A percentile compares a stretch with the other conserved stretches of the same genome.
Conservation (phyloP, 2,888 invertebrate genomes). For the Callyntrura guangdongensis region DNA sequence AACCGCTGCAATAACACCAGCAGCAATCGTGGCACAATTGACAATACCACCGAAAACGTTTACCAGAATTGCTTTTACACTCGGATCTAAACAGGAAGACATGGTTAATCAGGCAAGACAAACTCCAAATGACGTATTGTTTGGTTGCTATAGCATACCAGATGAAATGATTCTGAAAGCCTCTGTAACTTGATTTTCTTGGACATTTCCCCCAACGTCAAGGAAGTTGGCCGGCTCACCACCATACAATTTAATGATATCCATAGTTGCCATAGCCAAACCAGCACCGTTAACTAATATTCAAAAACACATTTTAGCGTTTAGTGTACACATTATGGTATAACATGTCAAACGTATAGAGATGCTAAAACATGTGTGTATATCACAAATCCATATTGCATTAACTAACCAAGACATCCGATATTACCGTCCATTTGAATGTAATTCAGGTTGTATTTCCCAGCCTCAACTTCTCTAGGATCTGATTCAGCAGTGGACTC, state of each 20-base stretch:
- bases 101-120: background rate
- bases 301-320: background rate
- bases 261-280: conserved; percentile 99
- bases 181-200: conserved; percentile 96
- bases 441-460: conserved; percentile 96
- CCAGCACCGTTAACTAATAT: conserved; percentile 98
- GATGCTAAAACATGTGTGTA: no score
- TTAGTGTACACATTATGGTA: background rate
- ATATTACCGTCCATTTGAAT: conserved; percentile 99
- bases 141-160: conserved; percentile 86
- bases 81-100: conserved; percentile 88
- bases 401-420: conserved; percentile 91
- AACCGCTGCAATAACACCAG: conserved; percentile 96
- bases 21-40: conserved; percentile 98
- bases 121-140: background rate
- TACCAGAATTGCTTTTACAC: conserved; percentile 97
- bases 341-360: no score
- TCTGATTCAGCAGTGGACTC: conserved; percentile 96
- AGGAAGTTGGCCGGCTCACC: conserved; percentile 99
- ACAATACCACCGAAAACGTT: conserved; percentile 99
- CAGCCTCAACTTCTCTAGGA: conserved; percentile 97
- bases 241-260: conserved; percentile 97
- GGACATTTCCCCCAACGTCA: conserved; percentile 98
- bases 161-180: conserved; percentile 96
- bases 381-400: background rate